Base-by-base conservation (phyloP, 2,888 invertebrate species). In the Caenorhabditis uteleia region DNA sequence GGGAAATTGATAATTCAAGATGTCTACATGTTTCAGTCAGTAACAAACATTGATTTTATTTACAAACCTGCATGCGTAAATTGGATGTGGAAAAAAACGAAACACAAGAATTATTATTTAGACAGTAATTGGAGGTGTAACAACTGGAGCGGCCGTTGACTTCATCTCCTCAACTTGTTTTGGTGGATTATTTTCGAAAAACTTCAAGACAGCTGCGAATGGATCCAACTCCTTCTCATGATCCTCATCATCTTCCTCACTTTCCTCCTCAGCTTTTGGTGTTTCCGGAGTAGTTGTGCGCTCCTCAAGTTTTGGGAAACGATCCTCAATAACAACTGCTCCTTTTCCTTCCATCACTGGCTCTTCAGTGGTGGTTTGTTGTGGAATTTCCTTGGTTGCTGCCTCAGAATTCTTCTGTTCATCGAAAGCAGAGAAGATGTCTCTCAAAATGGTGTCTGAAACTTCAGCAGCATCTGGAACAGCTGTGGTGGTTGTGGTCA, bases 391-490 rank as follows among this genome's bases (percentile, higher is more conserved):
- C 8, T 43, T 43, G 16, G 5, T 27, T 6, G 21, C 55, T 6
- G 54, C 56, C 56, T 65, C 59, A 5, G 53, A 53, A 34, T 59
- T 65, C 46, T 65, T 65, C 50, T 65, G 65, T 43, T 65, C 65
- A 42, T 67, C 70, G 45, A 70, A 55, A 31, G 70, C 70, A 21
- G 67, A 65, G 68, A 70, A 70, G 40, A 70, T 70, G 55, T 70
- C 70, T 29, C 65, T 50, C 14, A 70, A 42, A 21, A 70, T 58
- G 16, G 64, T 65, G 25, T 70, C 70, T 16, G 62, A 61, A 3
- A 58, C 50, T 16, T 68, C 68, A 20, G 51, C 59, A n/a, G 54
- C 66, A 14, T 50, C 56, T 10, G 54, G 57, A 14, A 38, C 42
- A 20, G 48, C 39, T 8, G 54, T 42, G 10, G 44, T 44, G 29